Base-by-base conservation (phyloP, 30 jellyfish, hydroid and myxozoan genomes). In the Haliclystus octoradiatus region DNA sequence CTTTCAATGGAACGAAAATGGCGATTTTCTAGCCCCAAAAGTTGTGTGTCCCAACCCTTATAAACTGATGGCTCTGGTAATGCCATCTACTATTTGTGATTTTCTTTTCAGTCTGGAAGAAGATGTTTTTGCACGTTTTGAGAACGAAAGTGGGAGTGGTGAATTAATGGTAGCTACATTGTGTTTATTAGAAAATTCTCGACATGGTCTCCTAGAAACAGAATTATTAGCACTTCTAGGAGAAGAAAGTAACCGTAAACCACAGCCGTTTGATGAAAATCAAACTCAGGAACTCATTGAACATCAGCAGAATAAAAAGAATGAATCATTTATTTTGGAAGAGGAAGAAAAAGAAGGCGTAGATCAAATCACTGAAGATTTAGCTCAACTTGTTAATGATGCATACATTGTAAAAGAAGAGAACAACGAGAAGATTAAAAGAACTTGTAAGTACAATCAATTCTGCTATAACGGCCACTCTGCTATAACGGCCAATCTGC, bases 191-290 rank as follows among this genome's bases (percentile, higher is more conserved):
- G 91, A 77, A 61, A 72, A 30, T n/a, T 77, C 91, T 26, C 81
- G 91, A 4, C 91, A 77, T 35, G 91, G 91, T 24, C 49, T 77
- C 30, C 77, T 77, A 34, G 91, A 77, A 68, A 79, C 80, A 1
- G 84, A 79, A 47, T 78, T 79, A 12, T 52, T 62, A 2, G 79
- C 84, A 1, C 68, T 79, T 31, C 78, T 79, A 2, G 84, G 74
- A 9, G 73, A 70, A 4, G 64, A 72, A 49, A 65, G 46, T 13
- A 70, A 65, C 65, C 51, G 28, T 29, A 49, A 60, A 29, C 76
- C 80, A 50, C 74, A 74, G 2, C 78, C 28, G 0, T 80, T 72
- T 61, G 53, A 33, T 2, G 85, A 50, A 32, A 71, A 13, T 0
- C 75, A 40, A 9, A 19, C 9, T 40, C 14, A 40, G 9, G 19